Percentiles rank a stretch among this genome's conserved stretches.
Evolutionary conservation across 2,888 invertebrate species (phyloP).

Genomic region (Orchesellides sinensis): DNA sequence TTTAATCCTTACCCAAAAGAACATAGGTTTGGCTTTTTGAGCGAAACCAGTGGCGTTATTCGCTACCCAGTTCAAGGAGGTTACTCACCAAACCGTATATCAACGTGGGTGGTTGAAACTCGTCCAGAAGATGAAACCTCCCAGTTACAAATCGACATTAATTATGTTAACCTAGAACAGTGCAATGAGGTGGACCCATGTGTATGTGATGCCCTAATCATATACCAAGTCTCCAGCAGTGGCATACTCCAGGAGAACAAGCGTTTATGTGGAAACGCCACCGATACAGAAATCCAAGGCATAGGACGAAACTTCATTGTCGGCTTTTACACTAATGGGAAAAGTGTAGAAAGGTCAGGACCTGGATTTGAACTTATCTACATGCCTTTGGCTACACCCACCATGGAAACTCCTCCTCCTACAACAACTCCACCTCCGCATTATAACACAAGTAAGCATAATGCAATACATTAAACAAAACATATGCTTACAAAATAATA

Average conservation of each 20-base stretch:
- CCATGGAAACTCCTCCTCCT: not conserved
- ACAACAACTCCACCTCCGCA: not conserved
- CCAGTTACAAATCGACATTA: not conserved
- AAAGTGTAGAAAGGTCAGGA: not conserved
- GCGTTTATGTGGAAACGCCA: conserved; percentile 2
- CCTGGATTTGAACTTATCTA: conserved; percentile 15
- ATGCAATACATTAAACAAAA: not conserved
- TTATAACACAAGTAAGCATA: not conserved
- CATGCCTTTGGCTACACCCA: not conserved
- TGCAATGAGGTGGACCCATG: not conserved
- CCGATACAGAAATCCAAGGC: not conserved
- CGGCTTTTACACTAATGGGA: conserved; percentile 19
- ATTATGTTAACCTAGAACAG: not conserved
- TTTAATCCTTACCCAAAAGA: conserved; percentile 7
- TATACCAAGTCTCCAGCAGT: not conserved
- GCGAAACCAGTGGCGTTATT: not conserved
- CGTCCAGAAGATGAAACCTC: not conserved
- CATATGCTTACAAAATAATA: not conserved
- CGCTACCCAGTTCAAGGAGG: conserved; percentile 6
- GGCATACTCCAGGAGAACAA: not conserved
- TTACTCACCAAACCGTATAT: conserved; percentile 19
- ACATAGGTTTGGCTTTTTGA: conserved; percentile 1
- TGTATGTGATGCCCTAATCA: conserved; percentile 15
- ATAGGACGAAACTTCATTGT: conserved; percentile 15
- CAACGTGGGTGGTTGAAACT: conserved; percentile 13